Base-by-base conservation (phyloP, 2,888 invertebrate species). In the Cataglyphis rosenhaueri region DNA sequence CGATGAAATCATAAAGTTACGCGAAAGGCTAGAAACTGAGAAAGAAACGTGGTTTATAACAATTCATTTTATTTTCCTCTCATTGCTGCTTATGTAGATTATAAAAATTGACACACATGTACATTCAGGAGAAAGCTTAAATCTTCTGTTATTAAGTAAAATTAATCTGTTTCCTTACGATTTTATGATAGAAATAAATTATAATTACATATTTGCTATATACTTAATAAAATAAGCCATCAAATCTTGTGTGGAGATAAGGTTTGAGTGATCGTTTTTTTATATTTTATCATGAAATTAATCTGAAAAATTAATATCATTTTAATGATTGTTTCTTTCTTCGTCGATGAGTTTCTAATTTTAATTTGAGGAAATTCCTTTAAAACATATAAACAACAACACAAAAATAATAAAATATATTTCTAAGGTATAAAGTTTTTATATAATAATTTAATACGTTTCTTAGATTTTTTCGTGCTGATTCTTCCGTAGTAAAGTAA, bases 1-100 rank as follows among this genome's bases (percentile, higher is more conserved):
- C 38, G 59, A 6, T 44, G 18, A 78, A 59, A 59, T 78, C 41
- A 18, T 21, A 59, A 21, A 12, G 38, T 15, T 66, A 29, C 6
- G 5, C 15, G 12, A 64, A 25, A 18, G 0, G 9, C 1, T 75
- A 12, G 3, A 6, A 71, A 55, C 12, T 35, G 1, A 48, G 32
- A n/a, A 0, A 41, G 0, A 61, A 0, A 18, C 15, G 12, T 5
- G 1, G 2, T 38, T 65, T n/a, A 29, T 29, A 76, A 66, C 0
- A 10, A 35, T 76, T 55, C 41, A 76, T 66, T 76, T 76, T 38
- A 21, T 4, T 52, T 52, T 29, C n/a, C 44, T 48, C 52, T 55
- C 15, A 52, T 64, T 65, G 25, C n/a, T 12, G 25, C 25, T 12
- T 3, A 52, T 21, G 15, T 18, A 48, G n/a, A 64, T 64, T 35